phyloP scores from a whole-genome alignment of 2,113 vertebrate species.

The Antigone vipio region DNA sequence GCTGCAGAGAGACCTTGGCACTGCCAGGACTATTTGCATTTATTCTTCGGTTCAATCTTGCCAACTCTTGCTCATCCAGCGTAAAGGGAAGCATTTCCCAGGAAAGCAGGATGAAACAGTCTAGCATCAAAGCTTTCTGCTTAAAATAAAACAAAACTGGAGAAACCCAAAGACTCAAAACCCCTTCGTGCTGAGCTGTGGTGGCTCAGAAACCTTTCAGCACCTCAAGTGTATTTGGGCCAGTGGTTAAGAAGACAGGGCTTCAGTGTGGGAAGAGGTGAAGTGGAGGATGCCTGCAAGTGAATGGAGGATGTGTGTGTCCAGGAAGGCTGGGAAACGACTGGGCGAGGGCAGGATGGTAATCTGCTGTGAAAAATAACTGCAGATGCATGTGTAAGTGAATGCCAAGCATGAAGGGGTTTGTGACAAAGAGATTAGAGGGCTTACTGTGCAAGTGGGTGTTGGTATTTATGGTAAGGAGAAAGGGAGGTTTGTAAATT shows the following conservation, averaged over 20 bases:
- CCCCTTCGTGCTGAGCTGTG: not conserved
- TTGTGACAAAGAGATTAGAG: constrained; percentile 26
- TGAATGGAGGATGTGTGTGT: not conserved
- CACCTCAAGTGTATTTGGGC: not conserved
- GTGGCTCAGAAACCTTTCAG: not conserved
- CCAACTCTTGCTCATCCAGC: not conserved
- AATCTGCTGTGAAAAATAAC: constrained; percentile 21
- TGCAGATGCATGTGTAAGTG: not conserved
- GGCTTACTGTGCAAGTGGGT: constrained; percentile 6
- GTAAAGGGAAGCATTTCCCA: not conserved
- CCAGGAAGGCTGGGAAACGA: not conserved
- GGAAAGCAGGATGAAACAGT: not conserved
- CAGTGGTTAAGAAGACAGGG: not conserved
- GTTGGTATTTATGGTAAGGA: constrained; percentile 17
- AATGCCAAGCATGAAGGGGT: constrained; percentile 9
- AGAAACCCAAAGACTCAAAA: not conserved
- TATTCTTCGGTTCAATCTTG: not conserved
- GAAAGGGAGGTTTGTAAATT: not conserved
- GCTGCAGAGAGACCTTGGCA: not conserved
- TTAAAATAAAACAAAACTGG: not conserved
- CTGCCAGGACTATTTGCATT: not conserved
- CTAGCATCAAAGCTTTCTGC: not conserved
- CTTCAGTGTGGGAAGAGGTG: not conserved
- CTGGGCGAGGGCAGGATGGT: not conserved
- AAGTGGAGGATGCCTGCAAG: not conserved